Evolutionary conservation across 2,113 vertebrate genomes (phyloP), one percentile per base, ranked within the genome.

Genomic region (Hydropotes inermis): DNA sequence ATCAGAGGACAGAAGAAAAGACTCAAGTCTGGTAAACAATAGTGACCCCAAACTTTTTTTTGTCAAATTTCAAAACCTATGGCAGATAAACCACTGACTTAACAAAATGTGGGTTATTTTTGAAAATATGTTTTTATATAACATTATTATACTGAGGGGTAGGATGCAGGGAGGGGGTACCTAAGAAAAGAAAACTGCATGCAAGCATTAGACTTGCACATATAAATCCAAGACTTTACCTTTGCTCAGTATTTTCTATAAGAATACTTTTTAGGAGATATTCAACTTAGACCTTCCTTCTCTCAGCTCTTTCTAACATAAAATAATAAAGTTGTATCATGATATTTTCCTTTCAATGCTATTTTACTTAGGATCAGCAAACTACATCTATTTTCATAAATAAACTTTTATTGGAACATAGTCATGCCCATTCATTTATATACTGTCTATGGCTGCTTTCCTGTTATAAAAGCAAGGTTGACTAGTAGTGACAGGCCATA

Each of bases 341-440:
- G 30, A 82, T 86, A 96, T 87, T 87, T 93, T 96, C 43, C 43
- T 94, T 89, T 92, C 87, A 43, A 67, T 92, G 19, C 12, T 83
- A 13, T 86, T 94, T 96, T 74, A 94, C 33, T 97, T 57, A 96
- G 2, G 7, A 79, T 91, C 33, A 87, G 33, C 45, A 96, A 91
- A 57, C 11, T 67, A 21, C 13, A 23, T 5, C 54, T 90, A 86
- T 10, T 88, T 92, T 79, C 96, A 9, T 83, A 96, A 97, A 79
- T 67, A 67, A 87, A 79, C 10, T 83, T 79, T 84, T 89, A 92
- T 0, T 97, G 47, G 30, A 94, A 86, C 25, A 95, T 1, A 95
- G 87, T 2, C 2, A 55, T 21, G 23, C 4, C 25, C 79, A 64
- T 74, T 97, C 70, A 89, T 57, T 96, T 94, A 61, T 6, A 50